Evolutionary conservation across 1,140 invertebrate genomes (phyloP), one percentile per base, ranked within the genome.

Genomic region (Mizuhopecten yessoensis): DNA sequence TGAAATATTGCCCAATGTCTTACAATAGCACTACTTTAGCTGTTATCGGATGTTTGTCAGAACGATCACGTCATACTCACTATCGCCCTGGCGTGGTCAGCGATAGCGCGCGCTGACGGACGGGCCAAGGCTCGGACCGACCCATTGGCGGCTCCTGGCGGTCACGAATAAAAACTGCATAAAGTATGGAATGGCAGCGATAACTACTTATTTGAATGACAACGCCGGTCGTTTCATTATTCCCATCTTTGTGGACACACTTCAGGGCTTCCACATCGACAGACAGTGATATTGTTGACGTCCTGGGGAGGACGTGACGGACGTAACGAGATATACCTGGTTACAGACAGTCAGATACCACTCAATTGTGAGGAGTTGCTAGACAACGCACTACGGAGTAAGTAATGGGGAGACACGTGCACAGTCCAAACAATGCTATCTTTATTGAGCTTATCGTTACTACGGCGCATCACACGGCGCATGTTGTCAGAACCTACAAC

Each of bases 11-110:
- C 57, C 23, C 57, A 75, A 75, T 75, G 57, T 75, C 57, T 75
- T 75, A 75, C 57, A 75, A 75, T 75, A 75, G 57, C 57, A 75
- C 57, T 75, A 75, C 57, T 75, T 75, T 75, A 75, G n/a, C 57
- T 75, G 57, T 75, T 75, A 75, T 75, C 57, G 11, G 9, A n/a
- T 17, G 57, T 75, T 75, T 75, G 57, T 75, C 57, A 75, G 57
- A 75, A n/a, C 57, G 57, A 75, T 75, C 57, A 23, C 57, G 57
- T 75, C 57, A 75, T 75, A 29, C 57, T 13, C n/a, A 29, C 57
- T 75, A 75, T 75, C 57, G 1, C n/a, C 15, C 5, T 29, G 57
- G 23, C n/a, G 5, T 75, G 57, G 57, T 29, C 57, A 75, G 23
- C 57, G 57, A 75, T 75, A 75, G n/a, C 57, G n/a, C 57, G 57